A percentile compares a stretch with the other conserved stretches of the same genome.
phyloP scores from a whole-genome alignment of 2,113 vertebrate genomes.

The Hippocampus mohnikei region DNA sequence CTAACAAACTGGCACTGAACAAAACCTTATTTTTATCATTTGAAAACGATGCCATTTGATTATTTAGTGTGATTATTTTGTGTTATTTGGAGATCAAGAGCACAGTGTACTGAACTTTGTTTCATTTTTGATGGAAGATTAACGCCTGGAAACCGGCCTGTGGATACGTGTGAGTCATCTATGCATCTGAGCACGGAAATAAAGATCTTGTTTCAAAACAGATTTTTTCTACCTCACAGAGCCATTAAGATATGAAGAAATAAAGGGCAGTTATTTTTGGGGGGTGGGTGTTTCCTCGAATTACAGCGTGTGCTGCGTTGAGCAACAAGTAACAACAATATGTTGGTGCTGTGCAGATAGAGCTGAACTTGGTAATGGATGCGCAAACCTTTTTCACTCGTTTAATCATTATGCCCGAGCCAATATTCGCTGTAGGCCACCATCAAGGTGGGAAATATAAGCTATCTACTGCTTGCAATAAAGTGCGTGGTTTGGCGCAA shows the following conservation, averaged over 20 bases:
- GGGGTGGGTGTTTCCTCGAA: too few species aligned
- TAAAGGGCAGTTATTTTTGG: slow-evolving; percentile 1
- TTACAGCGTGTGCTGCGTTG: too few species aligned
- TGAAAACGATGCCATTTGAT: neutral
- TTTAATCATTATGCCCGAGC: slow-evolving; percentile 24
- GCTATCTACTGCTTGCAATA: slow-evolving; percentile 6
- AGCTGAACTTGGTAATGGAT: slow-evolving; percentile 34
- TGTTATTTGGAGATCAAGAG: slow-evolving; percentile 16
- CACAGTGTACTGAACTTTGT: slow-evolving; percentile 16
- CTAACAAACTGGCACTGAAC: too few species aligned
- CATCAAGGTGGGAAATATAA: slow-evolving; percentile 10
- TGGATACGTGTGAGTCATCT: slow-evolving; percentile 36
- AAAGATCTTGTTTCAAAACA: slow-evolving; percentile 41
- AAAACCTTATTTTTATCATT: neutral
- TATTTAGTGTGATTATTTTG: slow-evolving; percentile 6
- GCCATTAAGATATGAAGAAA: slow-evolving; percentile 14
- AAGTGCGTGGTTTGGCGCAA: neutral
- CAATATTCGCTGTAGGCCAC: slow-evolving; percentile 15
- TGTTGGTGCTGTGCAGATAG: slow-evolving; percentile 29
- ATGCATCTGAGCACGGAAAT: slow-evolving; percentile 28
- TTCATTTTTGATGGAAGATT: slow-evolving; percentile 38
- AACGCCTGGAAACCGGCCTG: slow-evolving; percentile 42
- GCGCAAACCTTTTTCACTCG: slow-evolving; percentile 22
- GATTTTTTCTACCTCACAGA: slow-evolving; percentile 36
- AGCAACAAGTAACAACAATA: slow-evolving; percentile 21